Base-by-base conservation (phyloP, 2,797 vertebrate species). In the Apogon hyalosoma region DNA sequence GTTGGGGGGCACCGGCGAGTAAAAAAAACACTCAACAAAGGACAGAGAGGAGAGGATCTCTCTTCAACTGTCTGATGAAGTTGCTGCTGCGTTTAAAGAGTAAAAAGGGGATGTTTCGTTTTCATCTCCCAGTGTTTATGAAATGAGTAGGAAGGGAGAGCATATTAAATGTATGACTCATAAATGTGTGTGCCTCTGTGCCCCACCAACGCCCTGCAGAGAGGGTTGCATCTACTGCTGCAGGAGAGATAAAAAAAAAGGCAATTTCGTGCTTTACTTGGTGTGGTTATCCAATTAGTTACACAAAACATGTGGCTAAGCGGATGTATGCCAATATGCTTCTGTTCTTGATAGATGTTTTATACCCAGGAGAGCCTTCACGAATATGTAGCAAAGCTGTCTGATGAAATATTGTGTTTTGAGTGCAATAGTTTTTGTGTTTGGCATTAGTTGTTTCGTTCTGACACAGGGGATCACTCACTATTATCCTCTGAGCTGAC, bases 261-360 rank as follows among this genome's bases (percentile, higher is more conserved):
- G 73, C 87, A 88, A 91, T 93, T 92, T 93, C 79, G 89, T 92
- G 86, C 86, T 90, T 90, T 92, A 90, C 85, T 92, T 88, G 87
- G 88, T 91, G 85, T 87, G 88, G 89, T 92, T 93, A 93, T 93
- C 89, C 92, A 92, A 92, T 93, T 93, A 93, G 89, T 90, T 90
- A 91, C 83, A 92, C 88, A 91, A 91, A 90, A 91, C 88, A 91
- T 77, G 83, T 70, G 83, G 88, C 88, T 87, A 80, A 86, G 85
- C 74, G 80, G 82, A 80, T 87, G 84, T 87, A 80, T 87, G 88
- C 85, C 85, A 90, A 89, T 84, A 80, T 82, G 83, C 88, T 79
- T 82, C 79, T 88, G 81, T 89, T 87, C 80, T 59, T 77, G 66
- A 79, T 86, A 77, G 75, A 89, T 87, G 86, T 87, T 87, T 86